phyloP scores from a whole-genome alignment of 2,888 invertebrate genomes.

The Synanthedon vespiformis region DNA sequence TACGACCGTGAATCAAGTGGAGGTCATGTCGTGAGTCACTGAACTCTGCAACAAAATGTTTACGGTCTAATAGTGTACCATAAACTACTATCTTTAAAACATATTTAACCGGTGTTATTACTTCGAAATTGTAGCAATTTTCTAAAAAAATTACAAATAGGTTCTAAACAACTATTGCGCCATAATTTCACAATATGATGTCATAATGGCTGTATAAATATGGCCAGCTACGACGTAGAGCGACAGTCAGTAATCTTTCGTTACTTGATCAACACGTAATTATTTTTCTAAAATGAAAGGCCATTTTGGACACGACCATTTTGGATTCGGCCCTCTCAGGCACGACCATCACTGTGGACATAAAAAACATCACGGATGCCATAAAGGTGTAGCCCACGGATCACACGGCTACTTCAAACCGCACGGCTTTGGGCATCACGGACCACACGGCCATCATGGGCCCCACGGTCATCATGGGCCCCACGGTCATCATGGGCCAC shows the following conservation, averaged over 20 bases:
- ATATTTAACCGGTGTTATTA: no score
- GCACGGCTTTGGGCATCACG: not conserved
- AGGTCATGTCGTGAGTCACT: no score
- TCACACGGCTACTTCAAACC: not conserved
- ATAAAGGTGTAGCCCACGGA: not conserved
- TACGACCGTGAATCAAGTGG: no score
- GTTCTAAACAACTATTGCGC: not conserved
- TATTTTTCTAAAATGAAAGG: not conserved
- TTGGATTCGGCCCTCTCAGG: not conserved
- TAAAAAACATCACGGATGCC: not conserved
- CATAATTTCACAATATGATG: not conserved
- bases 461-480: not conserved
- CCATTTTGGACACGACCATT: not conserved
- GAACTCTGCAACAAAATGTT: no score
- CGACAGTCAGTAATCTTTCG: not conserved
- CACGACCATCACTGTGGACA: not conserved
- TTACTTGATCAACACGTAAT: no score
- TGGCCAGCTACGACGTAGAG: not conserved
- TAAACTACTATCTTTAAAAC: no score
- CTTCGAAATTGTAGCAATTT: no score
- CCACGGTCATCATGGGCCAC: conserved; percentile 2
- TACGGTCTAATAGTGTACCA: no score
- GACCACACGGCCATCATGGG: not conserved
- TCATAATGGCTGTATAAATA: not conserved
- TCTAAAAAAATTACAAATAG: no score